Percentiles rank a stretch among this genome's conserved stretches.
phyloP scores from a whole-genome alignment of 2,797 vertebrate genomes.

The Meriones psammophilus region DNA sequence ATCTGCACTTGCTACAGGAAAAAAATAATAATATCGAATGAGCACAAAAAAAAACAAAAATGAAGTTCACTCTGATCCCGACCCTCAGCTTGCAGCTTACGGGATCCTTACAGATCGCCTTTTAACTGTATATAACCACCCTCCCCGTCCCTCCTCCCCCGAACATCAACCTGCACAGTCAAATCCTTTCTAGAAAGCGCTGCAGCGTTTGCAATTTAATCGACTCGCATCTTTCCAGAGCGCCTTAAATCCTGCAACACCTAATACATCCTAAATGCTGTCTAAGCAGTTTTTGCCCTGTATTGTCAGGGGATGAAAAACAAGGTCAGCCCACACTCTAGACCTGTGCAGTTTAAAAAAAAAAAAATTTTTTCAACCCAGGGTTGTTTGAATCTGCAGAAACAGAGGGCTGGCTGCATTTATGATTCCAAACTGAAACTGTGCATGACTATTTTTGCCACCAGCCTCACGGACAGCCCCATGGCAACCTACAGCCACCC shows the following conservation, averaged over 20 bases:
- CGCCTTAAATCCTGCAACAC: not conserved
- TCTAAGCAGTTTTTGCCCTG: not conserved
- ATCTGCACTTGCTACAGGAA: not conserved
- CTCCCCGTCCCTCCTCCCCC: too few species aligned
- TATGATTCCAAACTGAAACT: not conserved
- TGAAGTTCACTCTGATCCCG: not conserved
- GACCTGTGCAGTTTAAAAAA: not conserved
- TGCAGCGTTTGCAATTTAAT: not conserved
- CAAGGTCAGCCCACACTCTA: not conserved
- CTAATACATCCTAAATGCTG: too few species aligned
- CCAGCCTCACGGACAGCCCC: not conserved
- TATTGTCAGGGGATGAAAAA: not conserved
- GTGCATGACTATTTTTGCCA: too few species aligned
- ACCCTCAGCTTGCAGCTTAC: not conserved
- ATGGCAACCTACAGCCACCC: not conserved
- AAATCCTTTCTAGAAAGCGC: rapidly evolving
- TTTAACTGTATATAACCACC: not conserved
- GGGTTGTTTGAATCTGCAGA: not conserved
- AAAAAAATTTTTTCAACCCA: not conserved
- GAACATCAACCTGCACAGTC: not conserved
- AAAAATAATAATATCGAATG: not conserved
- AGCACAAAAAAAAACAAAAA: not conserved
- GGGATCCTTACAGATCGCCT: not conserved
- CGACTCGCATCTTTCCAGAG: rapidly evolving
- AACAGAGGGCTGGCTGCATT: not conserved